Percentiles rank a stretch among this genome's conserved stretches.
Evolutionary conservation across 2,113 vertebrate genomes (phyloP).

Genomic region (Lepisosteus oculatus): DNA sequence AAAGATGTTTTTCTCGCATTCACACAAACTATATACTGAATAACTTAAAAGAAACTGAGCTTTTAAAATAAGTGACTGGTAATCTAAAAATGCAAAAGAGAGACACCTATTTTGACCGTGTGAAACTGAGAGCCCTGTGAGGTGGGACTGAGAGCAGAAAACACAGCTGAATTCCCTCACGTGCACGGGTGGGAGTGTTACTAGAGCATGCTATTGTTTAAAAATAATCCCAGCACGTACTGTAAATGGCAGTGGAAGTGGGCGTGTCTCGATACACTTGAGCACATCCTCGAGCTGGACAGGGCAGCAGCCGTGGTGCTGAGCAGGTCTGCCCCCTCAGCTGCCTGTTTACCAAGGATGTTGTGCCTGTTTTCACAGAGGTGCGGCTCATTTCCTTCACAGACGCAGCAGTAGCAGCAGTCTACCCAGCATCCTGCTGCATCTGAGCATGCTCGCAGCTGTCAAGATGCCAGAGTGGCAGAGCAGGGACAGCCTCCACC

Average conservation of each 20-base stretch:
- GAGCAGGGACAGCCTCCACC: neutral
- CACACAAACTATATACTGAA: no score
- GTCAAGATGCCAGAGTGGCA: neutral
- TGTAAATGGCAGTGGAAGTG: conserved; percentile 9
- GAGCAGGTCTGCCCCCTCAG: conserved; percentile 33
- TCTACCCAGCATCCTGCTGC: conserved; percentile 59
- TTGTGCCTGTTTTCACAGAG: conserved; percentile 58
- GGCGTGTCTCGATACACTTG: neutral
- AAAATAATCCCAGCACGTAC: conserved; percentile 28
- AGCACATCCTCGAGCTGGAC: neutral
- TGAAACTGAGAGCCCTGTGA: neutral
- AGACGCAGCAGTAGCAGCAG: conserved; percentile 50
- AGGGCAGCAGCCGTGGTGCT: conserved; percentile 21
- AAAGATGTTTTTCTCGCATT: no score
- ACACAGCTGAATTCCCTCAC: neutral
- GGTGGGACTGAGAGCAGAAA: neutral
- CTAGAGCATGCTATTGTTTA: conserved; percentile 22
- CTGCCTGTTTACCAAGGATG: conserved; percentile 58
- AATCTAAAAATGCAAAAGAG: neutral
- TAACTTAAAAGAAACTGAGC: no score
- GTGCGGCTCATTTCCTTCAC: conserved; percentile 63
- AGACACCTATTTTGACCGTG: no score
- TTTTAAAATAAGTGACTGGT: no score
- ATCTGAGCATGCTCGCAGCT: conserved; percentile 50
- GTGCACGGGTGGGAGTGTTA: neutral